These are phyloP conservation scores for Dolichotis patagonum DNA, from an alignment of 2,113 vertebrate species.

Conservation along the genomic window DNA sequence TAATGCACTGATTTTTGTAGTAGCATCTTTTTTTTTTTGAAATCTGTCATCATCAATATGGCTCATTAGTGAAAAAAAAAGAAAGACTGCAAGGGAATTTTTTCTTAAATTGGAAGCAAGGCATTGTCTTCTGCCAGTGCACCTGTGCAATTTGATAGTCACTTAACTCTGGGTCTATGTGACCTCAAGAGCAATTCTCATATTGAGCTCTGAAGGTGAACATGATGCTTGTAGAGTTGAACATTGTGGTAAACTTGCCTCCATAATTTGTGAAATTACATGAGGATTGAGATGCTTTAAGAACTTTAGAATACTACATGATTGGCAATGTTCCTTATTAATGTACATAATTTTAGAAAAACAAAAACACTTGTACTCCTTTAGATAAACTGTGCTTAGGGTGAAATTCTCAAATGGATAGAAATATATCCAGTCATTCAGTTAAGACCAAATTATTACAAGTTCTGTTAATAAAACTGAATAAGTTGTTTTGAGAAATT, in stretches of 20 bases:
- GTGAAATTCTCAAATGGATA: background rate
- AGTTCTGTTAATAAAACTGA: background rate
- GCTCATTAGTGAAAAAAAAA: conserved; percentile 18
- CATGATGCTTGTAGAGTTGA: background rate
- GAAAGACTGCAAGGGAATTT: background rate
- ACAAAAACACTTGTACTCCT: background rate
- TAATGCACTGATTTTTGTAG: conserved; percentile 18
- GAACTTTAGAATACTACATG: background rate
- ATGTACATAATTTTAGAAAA: background rate
- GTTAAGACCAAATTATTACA: background rate
- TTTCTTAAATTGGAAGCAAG: background rate
- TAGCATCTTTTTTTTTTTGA: background rate
- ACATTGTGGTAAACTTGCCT: background rate
- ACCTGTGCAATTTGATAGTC: background rate
- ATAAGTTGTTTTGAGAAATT: background rate
- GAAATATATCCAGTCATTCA: background rate
- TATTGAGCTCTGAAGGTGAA: background rate
- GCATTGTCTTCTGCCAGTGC: background rate
- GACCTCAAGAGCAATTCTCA: background rate
- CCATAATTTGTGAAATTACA: background rate
- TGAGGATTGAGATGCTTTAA: background rate
- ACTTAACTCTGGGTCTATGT: background rate
- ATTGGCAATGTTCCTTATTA: background rate
- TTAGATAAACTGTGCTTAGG: background rate
- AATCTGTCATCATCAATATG: conserved; percentile 1